Evolutionary conservation across 2,888 invertebrate species (phyloP), one percentile per base, ranked within the genome.

Genomic region (Bibio marci): DNA sequence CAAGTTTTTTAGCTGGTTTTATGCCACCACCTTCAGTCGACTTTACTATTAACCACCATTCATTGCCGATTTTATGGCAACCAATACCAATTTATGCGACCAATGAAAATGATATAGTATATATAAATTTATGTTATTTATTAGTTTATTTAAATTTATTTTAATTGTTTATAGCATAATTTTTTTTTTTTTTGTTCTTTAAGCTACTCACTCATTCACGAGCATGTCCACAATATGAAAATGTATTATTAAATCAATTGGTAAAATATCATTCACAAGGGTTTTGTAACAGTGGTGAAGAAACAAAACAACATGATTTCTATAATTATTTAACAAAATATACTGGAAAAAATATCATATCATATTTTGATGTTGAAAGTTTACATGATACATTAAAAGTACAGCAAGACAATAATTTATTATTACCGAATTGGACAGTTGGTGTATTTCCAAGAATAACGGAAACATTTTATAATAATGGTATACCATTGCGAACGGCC

Each of bases 1-100:
- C 82, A 54, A 67, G 76, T 25, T 67, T 88, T 43, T 63, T 86
- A 30, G 83, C 87, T 1, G 90, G 85, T 1, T 64, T 76, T 45
- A 52, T 69, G 46, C 56, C 63, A n/a, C 59, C 57, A 27, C 49
- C 65, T 41, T 53, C 22, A 4, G 22, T 22, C 22, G 22, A 4
- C 22, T n/a, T n/a, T n/a, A n/a, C n/a, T 6, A 22, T 22, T 8
- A 22, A 22, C 8, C 22, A 22, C 22, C 22, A 22, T 6, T 44
- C 52, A 11, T 44, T 60, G 22, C 62, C 62, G n/a, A 56, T 73
- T 40, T 55, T 60, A 1, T 94, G 92, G 92, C 81, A 83, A 51
- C 92, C 92, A 0, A 75, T 91, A 43, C 85, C 92, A 7, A 75
- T 92, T 2, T 81, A 83, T 57, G 75, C 82, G 0, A 61, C 82